phyloP scores from a whole-genome alignment of 2,113 vertebrate species.

The Erythrocercus mccallii region DNA sequence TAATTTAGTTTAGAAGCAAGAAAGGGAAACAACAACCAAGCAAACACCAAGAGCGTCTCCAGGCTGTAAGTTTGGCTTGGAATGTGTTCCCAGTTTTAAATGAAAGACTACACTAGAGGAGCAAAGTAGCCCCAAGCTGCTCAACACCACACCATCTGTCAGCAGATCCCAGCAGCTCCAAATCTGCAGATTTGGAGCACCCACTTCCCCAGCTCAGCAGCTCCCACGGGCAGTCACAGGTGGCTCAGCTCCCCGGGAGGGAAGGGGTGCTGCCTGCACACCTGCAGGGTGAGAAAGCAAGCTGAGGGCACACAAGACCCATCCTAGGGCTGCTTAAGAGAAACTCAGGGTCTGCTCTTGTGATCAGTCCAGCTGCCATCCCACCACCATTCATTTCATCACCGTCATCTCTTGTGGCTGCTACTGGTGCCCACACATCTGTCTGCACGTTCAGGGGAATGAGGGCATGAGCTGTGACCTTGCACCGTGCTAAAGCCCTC shows the following conservation, averaged over 20 bases:
- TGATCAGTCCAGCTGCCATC: background rate
- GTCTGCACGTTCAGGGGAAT: background rate
- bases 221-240: background rate
- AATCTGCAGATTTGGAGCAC: background rate
- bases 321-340: background rate
- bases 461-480: background rate
- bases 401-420: background rate
- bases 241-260: background rate
- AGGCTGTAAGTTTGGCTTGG: background rate
- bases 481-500: background rate
- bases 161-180: background rate
- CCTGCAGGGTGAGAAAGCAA: background rate
- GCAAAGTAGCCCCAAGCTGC: background rate
- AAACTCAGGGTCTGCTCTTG: background rate
- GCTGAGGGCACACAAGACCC: background rate
- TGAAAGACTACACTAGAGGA: background rate
- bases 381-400: fast-evolving
- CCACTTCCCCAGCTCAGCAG: background rate
- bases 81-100: background rate
- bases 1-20: background rate
- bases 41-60: background rate
- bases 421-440: background rate
- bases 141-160: background rate
- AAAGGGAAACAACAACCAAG: background rate
- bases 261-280: background rate